Base-by-base conservation (phyloP, 1,140 invertebrate genomes). In the Nasonia vitripennis region DNA sequence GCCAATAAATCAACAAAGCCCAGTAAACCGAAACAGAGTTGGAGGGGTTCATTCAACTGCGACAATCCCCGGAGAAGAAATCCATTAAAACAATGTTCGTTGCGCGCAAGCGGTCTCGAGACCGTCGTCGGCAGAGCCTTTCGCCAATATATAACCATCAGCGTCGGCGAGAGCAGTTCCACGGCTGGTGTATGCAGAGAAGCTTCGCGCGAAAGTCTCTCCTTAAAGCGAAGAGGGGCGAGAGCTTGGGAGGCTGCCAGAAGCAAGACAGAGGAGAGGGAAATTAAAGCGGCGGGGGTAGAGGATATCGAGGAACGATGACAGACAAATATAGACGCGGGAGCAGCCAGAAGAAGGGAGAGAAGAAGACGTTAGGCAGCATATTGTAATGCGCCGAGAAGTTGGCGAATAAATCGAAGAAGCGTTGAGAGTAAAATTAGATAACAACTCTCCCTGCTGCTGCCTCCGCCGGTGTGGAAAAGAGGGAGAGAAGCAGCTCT, bases 351-450 rank as follows among this genome's bases (percentile, higher is more conserved):
- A 78, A 62, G 80, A 87, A 87, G 78, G 67, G 41, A 80, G 45
- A 37, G 34, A 83, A 62, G 81, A 74, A 70, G 82, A 85, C 89
- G 90, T 92, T 92, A 91, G 91, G 55, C 87, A 91, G 92, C 92
- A 93, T 93, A 93, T 93, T 93, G 92, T 93, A 93, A 93, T 92
- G 92, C 91, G 91, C 90, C 90, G 90, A 92, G 89, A 93, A 93
- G 92, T 93, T 93, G 89, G 92, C 90, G 92, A 92, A 93, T 93
- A 93, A 93, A 93, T 93, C 92, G 92, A 93, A 93, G 91, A 93
- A 93, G 92, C 91, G 92, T 93, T 93, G 92, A 93, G 92, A 93
- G 92, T 93, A 92, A 93, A 93, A 93, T 93, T 93, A 93, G 92
- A 93, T 93, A 93, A 93, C 92, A 93, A 93, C 92, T 92, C 91